Percentiles rank a stretch among this genome's conserved stretches.
Conservation (phyloP, 1,140 invertebrate species). For the Ips nitidus region DNA sequence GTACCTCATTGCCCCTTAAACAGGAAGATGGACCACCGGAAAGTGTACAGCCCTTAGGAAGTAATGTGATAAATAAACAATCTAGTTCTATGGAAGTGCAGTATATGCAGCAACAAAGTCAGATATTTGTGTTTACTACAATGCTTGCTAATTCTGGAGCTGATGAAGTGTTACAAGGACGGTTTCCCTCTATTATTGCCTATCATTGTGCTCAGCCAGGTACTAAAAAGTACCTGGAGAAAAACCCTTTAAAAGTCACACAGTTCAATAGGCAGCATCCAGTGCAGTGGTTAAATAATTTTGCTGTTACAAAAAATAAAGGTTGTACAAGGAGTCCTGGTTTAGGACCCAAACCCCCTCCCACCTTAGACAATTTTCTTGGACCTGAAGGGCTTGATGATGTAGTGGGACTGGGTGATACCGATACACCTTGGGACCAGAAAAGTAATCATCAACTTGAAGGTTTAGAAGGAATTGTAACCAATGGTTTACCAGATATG, state of each 20-base stretch:
- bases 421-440: conserved; percentile 51
- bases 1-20: conserved; percentile 40
- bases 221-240: conserved; percentile 94
- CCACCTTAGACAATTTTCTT: conserved; percentile 55
- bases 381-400: conserved; percentile 57
- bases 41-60: conserved; percentile 70
- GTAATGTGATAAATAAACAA: conserved; percentile 78
- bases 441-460: conserved; percentile 51
- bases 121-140: conserved; percentile 97
- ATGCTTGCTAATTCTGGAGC: conserved; percentile 91
- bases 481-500: conserved; percentile 50
- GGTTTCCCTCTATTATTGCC: conserved; percentile 89
- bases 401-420: conserved; percentile 53
- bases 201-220: conserved; percentile 94
- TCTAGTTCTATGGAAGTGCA: conserved; percentile 77
- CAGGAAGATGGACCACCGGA: conserved; percentile 53
- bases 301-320: conserved; percentile 75
- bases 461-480: conserved; percentile 47
- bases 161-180: conserved; percentile 84
- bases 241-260: conserved; percentile 85
- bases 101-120: conserved; percentile 94
- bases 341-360: conserved; percentile 43
- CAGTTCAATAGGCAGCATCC: conserved; percentile 82
- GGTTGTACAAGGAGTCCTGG: conserved; percentile 59
- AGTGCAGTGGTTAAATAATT: conserved; percentile 77